Evolutionary conservation across 2,113 vertebrate genomes (phyloP).

Genomic region (Apus apus): DNA sequence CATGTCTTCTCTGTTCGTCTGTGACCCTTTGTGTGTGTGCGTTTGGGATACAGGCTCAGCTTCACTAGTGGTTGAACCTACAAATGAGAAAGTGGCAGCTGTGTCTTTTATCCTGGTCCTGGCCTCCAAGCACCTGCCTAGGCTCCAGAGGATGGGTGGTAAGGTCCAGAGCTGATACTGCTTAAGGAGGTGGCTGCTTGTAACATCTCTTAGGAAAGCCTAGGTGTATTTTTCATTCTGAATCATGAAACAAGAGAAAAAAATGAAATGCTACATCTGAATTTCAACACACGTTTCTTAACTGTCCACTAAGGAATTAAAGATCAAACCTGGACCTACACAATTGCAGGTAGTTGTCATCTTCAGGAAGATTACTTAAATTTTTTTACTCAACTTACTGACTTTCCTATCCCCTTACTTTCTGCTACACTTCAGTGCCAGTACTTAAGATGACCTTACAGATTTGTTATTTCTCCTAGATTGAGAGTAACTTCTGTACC

Average conservation of each 20-base stretch:
- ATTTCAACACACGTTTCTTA: not conserved
- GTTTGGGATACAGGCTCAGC: not conserved
- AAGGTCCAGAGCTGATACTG: not conserved
- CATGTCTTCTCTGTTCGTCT: not conserved
- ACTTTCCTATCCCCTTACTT: not conserved
- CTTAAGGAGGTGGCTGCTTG: not conserved
- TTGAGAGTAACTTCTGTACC: not conserved
- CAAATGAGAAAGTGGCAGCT: not conserved
- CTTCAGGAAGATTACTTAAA: not conserved
- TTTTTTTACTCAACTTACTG: not conserved
- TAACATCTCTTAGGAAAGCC: not conserved
- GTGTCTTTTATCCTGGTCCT: fast-evolving
- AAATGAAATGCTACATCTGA: not conserved
- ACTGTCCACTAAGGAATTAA: not conserved
- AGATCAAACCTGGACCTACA: not conserved
- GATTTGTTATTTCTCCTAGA: not conserved
- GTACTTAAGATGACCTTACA: not conserved
- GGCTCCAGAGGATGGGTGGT: not conserved
- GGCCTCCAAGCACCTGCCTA: fast-evolving
- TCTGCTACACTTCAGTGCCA: not conserved
- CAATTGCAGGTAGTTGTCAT: not conserved
- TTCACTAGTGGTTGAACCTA: not conserved
- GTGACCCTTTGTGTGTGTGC: not conserved
- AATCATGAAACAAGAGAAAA: not conserved
- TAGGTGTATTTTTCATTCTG: not conserved